Evolutionary conservation across 2,797 vertebrate genomes (phyloP), one percentile per base, ranked within the genome.

Genomic region (Rhynchonycteris naso): DNA sequence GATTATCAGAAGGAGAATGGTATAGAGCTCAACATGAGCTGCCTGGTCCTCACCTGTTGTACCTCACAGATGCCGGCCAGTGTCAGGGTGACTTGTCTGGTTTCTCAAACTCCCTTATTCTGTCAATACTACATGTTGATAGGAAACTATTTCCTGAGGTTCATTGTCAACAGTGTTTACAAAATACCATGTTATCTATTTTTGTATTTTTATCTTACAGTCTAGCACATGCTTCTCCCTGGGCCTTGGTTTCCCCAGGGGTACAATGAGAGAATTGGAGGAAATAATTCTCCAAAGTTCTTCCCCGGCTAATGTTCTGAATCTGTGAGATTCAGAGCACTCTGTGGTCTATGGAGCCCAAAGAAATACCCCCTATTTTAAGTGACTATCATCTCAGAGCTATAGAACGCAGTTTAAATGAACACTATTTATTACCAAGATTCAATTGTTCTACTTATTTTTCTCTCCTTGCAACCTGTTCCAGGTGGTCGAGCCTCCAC

Each of bases 151-250:
- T 88, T 58, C 22, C 50, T 56, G 81, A 58, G 28, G 65, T 75
- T 75, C 16, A 35, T 38, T 66, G 21, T 75, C 74, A 83, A 26
- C 28, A 5, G 66, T 75, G 10, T 79, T 94, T 85, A 38, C 83
- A 71, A 93, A 91, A 52, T 28, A 59, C 10, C 16, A 47, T 54
- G 33, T 9, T 2, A 75, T 91, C 74, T 58, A 59, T 7, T 79
- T 90, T 90, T 90, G n/a, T 78, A 47, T 83, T 86, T 86, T 87
- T 80, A 78, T 83, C 69, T 88, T 68, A 50, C 1, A 22, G 68
- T 30, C n/a, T 4, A 78, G 24, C 52, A 63, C 47, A 5, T 66
- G n/a, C 61, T 79, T 66, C 11, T 94, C 30, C 66, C 76, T 58
- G n/a, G 8, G 14, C 33, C 59, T 81, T 69, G 3, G 35, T 92